Percentiles rank a stretch among this genome's conserved stretches.
These are phyloP conservation scores for Rhabdornis inornatus DNA, from an alignment of 2,113 vertebrate genomes.

Conservation along the genomic window DNA sequence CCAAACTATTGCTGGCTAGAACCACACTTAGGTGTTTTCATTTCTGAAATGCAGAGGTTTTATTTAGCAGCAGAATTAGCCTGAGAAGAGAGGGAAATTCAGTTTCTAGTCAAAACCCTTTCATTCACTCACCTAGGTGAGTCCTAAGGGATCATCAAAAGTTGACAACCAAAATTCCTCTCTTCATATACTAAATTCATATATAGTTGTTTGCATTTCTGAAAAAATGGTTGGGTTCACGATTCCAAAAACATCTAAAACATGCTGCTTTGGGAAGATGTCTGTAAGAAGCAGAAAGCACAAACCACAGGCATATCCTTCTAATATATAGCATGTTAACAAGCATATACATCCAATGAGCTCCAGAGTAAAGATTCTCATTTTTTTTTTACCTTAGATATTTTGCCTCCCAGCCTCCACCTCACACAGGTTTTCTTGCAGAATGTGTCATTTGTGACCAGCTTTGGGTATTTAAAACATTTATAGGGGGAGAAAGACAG, in stretches of 20 bases:
- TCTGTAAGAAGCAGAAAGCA: background rate
- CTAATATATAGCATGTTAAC: background rate
- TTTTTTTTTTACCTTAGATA: background rate
- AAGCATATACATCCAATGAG: background rate
- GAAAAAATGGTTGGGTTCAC: background rate
- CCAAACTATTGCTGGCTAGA: background rate
- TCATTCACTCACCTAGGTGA: background rate
- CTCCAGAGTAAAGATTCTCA: background rate
- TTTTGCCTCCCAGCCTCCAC: background rate
- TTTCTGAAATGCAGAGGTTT: background rate
- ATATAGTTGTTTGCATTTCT: background rate
- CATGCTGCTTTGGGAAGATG: background rate
- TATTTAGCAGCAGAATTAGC: background rate
- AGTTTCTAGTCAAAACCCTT: background rate
- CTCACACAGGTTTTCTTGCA: slow-evolving; percentile 29
- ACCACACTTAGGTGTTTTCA: background rate
- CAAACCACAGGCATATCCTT: background rate
- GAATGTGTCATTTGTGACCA: slow-evolving; percentile 58
- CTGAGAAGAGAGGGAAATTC: background rate
- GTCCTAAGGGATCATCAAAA: background rate
- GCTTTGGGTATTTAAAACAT: slow-evolving; percentile 73
- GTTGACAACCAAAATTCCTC: background rate
- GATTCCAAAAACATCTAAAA: background rate
- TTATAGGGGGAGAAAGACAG: slow-evolving; percentile 70
- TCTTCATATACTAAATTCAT: background rate